Evolutionary conservation across 2,113 vertebrate genomes (phyloP).

Genomic region (Ginglymostoma cirratum): DNA sequence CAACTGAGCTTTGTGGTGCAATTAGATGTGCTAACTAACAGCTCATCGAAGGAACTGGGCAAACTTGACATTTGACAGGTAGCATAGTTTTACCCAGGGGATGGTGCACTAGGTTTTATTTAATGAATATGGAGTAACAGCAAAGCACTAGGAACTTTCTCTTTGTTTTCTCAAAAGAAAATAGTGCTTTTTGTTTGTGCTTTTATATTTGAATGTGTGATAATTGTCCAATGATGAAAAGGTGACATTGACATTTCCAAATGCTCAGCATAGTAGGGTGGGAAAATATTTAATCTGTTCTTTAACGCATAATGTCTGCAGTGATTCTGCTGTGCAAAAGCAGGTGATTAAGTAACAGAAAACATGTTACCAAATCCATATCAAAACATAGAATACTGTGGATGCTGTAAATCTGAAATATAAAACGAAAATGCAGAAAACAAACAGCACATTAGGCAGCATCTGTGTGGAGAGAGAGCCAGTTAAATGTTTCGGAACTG

Average conservation of each 20-base stretch:
- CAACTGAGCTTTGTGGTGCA: constrained; percentile 26
- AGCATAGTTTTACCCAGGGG: neutral
- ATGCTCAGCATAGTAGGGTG: neutral
- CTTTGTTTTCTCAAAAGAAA: neutral
- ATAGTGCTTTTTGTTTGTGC: neutral
- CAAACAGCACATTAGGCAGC: too few relatives aligned
- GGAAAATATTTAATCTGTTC: neutral
- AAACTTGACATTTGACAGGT: constrained; percentile 35
- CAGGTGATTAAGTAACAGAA: neutral
- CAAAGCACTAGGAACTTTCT: neutral
- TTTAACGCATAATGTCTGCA: constrained; percentile 15
- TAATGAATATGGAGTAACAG: neutral
- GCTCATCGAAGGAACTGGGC: constrained; percentile 18
- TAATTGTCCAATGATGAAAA: neutral
- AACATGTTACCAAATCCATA: neutral
- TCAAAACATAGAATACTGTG: too few relatives aligned
- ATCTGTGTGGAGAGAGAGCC: too few relatives aligned
- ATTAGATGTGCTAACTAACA: constrained; percentile 35
- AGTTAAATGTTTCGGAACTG: too few relatives aligned
- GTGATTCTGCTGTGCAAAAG: neutral
- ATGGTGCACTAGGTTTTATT: neutral
- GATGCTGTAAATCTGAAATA: too few relatives aligned
- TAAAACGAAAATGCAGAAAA: too few relatives aligned
- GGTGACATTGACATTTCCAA: neutral
- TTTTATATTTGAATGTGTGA: neutral